Evolutionary conservation across 2,113 vertebrate species (phyloP), one percentile per base, ranked within the genome.

Genomic region (Aix galericulata): DNA sequence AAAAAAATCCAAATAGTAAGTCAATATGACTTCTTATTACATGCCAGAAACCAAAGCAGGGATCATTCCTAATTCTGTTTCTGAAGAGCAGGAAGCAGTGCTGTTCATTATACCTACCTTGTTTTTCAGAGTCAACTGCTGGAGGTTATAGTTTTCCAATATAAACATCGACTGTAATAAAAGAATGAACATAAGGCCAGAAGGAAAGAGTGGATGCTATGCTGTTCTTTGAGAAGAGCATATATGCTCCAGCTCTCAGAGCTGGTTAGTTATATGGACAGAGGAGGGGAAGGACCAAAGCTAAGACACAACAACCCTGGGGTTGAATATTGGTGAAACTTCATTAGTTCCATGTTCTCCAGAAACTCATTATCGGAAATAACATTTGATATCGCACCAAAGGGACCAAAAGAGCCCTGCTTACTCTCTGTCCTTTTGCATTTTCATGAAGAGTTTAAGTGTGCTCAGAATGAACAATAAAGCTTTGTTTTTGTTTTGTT

Each of bases 321-420:
- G 60, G 40, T 0, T 74, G 76, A 69, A 83, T 25, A 44, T 25
- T 86, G 69, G 56, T 80, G 69, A 82, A 88, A 82, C 67, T 91
- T 88, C 29, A 52, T 80, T 86, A 86, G 75, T 34, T 82, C 44
- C 80, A 38, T 5, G 8, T 53, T 78, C 40, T 92, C 40, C 76
- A 88, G 83, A 80, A 94, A 68, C 42, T 80, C 68, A 66, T 86
- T 94, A 83, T 50, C 44, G 86, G 63, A 76, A 86, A 74, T 80
- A 73, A 77, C n/a, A 62, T 48, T 56, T 73, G 32, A 9, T 80
- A 69, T 72, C 80, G 72, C 38, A 32, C 34, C 60, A 76, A 42
- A 34, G 29, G n/a, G 42, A 82, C 23, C 40, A 60, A 20, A 88
- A 63, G 2, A 80, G 16, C 14, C 15, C 68, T 25, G 50, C 40